Evolutionary conservation across 2,888 invertebrate species (phyloP), one percentile per base, ranked within the genome.

Genomic region (Volucella zonaria): DNA sequence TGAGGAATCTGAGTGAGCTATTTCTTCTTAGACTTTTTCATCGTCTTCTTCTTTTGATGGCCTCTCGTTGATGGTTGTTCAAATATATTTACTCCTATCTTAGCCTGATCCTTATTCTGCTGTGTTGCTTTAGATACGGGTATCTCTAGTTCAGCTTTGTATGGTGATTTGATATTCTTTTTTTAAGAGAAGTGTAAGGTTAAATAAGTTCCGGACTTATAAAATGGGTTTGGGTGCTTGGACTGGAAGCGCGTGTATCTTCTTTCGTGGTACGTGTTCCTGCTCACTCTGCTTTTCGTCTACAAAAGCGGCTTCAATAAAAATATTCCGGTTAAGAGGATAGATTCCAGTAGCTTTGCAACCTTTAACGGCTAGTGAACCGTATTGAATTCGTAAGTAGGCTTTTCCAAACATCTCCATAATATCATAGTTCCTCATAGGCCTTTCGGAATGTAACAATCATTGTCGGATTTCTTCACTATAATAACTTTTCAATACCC

Each of bases 301-400:
- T 67, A 54, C 11, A 51, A 67, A 67, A 52, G 43, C 38, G 45
- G 58, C 15, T 45, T 47, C 58, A 12, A 40, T 70, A 43, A 70
- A 68, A 70, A 49, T 70, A 31, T 70, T 70, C 12, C 49, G 58
- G 49, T 47, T 47, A 14, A 56, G 31, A 70, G 70, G 40, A 56
- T 54, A 68, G n/a, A 70, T 64, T 14, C 54, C 43, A 15, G 73
- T 62, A 52, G 61, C 59, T 73, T 73, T 73, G 45, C 62, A 62
- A 14, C 58, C 58, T 1, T 75, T 66, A 56, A 66, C 66, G n/a
- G 75, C 75, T 47, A 58, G 38, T 58, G 47, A 58, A 47, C 38
- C 23, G 59, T 49, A 59, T 51, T 47, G 71, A 71, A 71, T 59
- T 71, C 42, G 40, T 52, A 61, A 9, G 51, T 73, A 73, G 23